Evolutionary conservation across 2,888 invertebrate species (phyloP), one percentile per base, ranked within the genome.

Genomic region (Drosophila yooni): DNA sequence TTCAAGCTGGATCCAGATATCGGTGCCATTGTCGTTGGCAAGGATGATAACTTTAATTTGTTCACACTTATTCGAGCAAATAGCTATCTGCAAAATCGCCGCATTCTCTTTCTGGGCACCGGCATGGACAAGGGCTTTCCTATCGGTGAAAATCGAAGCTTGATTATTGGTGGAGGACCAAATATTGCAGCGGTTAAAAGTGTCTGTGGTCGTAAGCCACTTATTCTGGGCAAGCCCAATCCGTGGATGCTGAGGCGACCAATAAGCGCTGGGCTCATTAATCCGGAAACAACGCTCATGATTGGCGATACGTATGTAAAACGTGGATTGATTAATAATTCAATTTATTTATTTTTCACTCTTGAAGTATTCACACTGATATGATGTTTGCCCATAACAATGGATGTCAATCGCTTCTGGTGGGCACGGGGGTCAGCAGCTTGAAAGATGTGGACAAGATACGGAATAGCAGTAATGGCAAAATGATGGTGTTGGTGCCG

Each of bases 161-260:
- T 87, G 0, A 27, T 87, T 27, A 56, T 83, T 2, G 82, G 78
- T 0, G 79, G 89, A 1, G 87, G 71, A 8, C 73, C 87, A n/a
- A 73, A 76, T 64, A 54, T 88, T 46, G 73, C 87, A 0, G 73
- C 89, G 1, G 21, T 87, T 5, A 78, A 73, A 27, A 52, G 76
- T 0, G 57, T 76, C 0, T 61, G 69, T 8, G 64, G 53, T 11
- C 76, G 87, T 3, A 70, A 33, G n/a, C 87, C 87, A 0, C 46
- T 84, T 1, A 79, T 89, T 21, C 3, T 87, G 46, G 89, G 89
- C 13, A 88, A 88, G 34, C 87, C 87, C 2, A 88, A 88, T 81
- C 87, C 89, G 1, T 74, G 66, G 68, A 77, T 89, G 65, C 36
- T 71, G 3, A 31, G 36, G 1, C 53, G 51, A 5, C 54, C 70